These are phyloP conservation scores for Artibeus lituratus DNA, from an alignment of 2,797 vertebrate genomes.

Conservation along the genomic window DNA sequence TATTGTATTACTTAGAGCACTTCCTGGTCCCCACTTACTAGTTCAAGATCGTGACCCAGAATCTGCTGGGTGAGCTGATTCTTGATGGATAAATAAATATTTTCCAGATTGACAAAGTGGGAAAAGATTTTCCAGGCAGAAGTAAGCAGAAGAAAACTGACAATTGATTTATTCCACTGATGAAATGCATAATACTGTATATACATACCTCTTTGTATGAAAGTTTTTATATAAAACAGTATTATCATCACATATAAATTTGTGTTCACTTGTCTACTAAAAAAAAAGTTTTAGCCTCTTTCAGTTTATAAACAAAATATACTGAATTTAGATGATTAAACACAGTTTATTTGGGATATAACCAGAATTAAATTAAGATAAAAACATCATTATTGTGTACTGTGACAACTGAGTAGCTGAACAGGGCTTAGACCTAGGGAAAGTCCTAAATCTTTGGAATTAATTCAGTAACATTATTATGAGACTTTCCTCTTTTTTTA, in stretches of 20 bases:
- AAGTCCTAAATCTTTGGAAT: not conserved
- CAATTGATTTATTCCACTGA: not conserved
- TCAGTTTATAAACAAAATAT: not conserved
- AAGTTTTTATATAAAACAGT: not conserved
- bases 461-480: not conserved
- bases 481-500: not conserved
- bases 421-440: not conserved
- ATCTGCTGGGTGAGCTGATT: not conserved
- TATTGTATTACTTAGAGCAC: not conserved
- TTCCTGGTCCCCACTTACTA: not conserved
- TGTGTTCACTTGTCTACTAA: not conserved
- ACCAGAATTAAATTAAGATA: not conserved
- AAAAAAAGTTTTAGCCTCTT: constrained; percentile 24
- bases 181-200: not conserved
- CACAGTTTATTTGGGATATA: not conserved
- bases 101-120: not conserved
- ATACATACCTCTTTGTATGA: not conserved
- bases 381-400: not conserved
- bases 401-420: not conserved
- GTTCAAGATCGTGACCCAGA: not conserved
- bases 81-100: not conserved
- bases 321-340: not conserved
- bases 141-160: not conserved
- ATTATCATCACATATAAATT: not conserved
- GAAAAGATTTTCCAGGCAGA: not conserved